Evolutionary conservation across 2,797 vertebrate genomes (phyloP).

Genomic region (Acanthornis magna): DNA sequence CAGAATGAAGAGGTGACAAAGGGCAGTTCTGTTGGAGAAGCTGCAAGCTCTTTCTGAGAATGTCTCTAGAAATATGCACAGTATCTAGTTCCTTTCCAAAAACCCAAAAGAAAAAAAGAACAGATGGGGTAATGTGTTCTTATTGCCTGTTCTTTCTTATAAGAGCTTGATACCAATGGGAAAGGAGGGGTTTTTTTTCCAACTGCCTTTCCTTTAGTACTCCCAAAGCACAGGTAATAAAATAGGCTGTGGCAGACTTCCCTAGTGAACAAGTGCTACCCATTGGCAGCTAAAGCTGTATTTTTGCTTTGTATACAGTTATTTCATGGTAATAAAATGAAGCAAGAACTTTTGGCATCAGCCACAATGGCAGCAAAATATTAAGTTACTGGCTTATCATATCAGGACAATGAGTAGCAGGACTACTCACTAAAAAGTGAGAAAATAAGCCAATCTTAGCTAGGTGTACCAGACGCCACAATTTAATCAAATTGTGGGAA

Average conservation of each 20-base stretch:
- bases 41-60: neutral
- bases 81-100: neutral
- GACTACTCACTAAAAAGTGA: neutral
- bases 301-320: neutral
- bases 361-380: neutral
- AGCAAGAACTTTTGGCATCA: neutral
- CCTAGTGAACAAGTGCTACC: neutral
- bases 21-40: neutral
- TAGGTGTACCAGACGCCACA: neutral
- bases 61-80: neutral
- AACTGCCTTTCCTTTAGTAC: neutral
- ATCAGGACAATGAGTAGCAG: neutral
- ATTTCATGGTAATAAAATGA: neutral
- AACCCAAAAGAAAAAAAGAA: neutral
- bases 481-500: neutral
- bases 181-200: neutral
- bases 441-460: neutral
- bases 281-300: neutral
- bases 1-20: neutral
- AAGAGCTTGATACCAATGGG: neutral
- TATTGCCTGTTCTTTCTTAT: neutral
- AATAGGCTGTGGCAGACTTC: neutral
- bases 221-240: neutral
- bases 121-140: neutral
- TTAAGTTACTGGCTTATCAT: neutral